Percentiles rank a stretch among this genome's conserved stretches.
Conservation (phyloP, 2,888 invertebrate genomes). For the Rugalucina vietnamica region DNA sequence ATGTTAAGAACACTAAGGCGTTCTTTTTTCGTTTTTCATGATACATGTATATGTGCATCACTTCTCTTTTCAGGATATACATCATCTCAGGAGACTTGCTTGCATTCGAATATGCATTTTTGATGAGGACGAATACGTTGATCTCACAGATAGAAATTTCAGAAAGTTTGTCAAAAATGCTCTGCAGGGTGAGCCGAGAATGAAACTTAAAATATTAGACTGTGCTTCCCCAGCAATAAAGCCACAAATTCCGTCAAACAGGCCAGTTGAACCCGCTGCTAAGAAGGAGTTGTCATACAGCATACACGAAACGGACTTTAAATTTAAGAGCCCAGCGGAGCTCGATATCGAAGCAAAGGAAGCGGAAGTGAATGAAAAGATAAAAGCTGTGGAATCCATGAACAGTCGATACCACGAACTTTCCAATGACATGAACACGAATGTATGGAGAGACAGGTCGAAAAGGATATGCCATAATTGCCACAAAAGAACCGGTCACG, state of each 20-base stretch:
- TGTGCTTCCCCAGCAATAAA: neutral
- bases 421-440: neutral
- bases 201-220: neutral
- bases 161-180: neutral
- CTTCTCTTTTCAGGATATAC: neutral
- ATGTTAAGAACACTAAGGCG: no score
- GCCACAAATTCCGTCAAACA: neutral
- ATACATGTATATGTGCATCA: no score
- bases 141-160: neutral
- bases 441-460: neutral
- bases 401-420: neutral
- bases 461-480: neutral
- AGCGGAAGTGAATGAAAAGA: neutral
- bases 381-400: neutral
- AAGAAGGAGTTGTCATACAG: neutral
- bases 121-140: neutral
- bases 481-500: neutral
- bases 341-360: neutral
- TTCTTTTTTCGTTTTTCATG: no score
- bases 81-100: neutral
- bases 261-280: neutral
- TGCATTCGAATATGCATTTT: neutral
- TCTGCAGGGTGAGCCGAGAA: neutral
- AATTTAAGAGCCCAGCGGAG: neutral
- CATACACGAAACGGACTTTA: neutral